phyloP scores from a whole-genome alignment of 2,797 vertebrate species.

The Crypturellus tataupa region DNA sequence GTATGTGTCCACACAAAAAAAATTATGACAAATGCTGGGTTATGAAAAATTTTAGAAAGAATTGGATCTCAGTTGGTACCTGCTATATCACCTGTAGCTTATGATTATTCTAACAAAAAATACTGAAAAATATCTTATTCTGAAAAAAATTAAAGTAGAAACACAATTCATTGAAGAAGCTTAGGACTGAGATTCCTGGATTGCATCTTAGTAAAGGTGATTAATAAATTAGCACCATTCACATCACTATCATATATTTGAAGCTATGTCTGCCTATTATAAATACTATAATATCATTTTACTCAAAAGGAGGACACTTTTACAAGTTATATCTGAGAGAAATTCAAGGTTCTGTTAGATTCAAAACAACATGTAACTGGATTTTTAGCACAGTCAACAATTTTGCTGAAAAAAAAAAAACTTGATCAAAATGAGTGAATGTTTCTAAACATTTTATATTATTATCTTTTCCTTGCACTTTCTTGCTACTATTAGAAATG shows the following conservation, averaged over 20 bases:
- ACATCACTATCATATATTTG: neutral
- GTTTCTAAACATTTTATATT: neutral
- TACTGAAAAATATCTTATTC: neutral
- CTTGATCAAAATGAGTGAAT: neutral
- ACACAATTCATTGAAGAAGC: neutral
- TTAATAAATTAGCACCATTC: neutral
- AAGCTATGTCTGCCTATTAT: slow-evolving; percentile 3
- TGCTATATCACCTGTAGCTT: neutral
- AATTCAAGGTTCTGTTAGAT: slow-evolving; percentile 12
- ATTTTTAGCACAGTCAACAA: neutral
- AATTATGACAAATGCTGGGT: neutral
- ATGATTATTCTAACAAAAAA: neutral
- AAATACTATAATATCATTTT: slow-evolving; percentile 15
- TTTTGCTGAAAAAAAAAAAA: neutral
- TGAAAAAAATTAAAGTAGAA: neutral
- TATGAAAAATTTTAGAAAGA: neutral
- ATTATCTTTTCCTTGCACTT: neutral
- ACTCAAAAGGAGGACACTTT: slow-evolving; percentile 5
- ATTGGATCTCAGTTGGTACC: neutral
- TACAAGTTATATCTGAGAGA: slow-evolving; percentile 4
- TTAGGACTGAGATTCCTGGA: neutral
- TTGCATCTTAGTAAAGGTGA: neutral
- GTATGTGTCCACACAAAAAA: neutral
- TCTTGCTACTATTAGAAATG: neutral
- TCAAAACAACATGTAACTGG: neutral